Evolutionary conservation across 2,888 invertebrate genomes (phyloP), one percentile per base, ranked within the genome.

Genomic region (Lepidocyrtinus sp.): DNA sequence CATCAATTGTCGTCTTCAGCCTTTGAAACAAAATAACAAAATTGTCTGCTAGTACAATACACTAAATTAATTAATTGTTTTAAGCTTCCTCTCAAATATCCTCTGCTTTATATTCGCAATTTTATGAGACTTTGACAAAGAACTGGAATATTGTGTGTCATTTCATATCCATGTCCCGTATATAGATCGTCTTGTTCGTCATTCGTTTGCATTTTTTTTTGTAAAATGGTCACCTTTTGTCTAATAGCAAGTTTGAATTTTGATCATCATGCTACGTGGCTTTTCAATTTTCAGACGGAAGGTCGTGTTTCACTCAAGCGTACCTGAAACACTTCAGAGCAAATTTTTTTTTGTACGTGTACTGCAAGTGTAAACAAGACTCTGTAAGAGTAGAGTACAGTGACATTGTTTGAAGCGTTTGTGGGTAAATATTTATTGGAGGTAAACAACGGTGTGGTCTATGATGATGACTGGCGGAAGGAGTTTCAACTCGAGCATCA

Each of bases 121-220:
- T 36, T 5, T 12, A 36, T 9, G 36, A 36, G 36, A 36, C 7
- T 36, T 36, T 36, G 5, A 12, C 7, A 36, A 36, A 36, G 12
- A 5, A 9, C 12, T 36, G 36, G 36, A 36, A 36, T n/a, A 36
- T 36, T 36, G 36, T 36, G 7, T 36, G 36, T 12, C 36, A 9
- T 5, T 12, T 9, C 36, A 36, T 36, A 36, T 36, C 36, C 12
- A n/a, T 36, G 36, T 36, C 36, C 36, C 36, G 36, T 36, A 9
- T 36, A 5, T 5, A 36, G 12, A 36, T 36, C 7, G n/a, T n/a
- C n/a, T n/a, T n/a, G n/a, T n/a, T 62, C 21, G 25, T 25, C 46
- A 19, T 62, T 55, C 27, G 19, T 19, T 59, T 15, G 24, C 15
- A 59, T 75, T 79, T 68, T 59, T 36, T 22, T 25, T 45, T 64